Evolutionary conservation across 2,113 vertebrate genomes (phyloP), one percentile per base, ranked within the genome.

Genomic region (Cacatua alba): DNA sequence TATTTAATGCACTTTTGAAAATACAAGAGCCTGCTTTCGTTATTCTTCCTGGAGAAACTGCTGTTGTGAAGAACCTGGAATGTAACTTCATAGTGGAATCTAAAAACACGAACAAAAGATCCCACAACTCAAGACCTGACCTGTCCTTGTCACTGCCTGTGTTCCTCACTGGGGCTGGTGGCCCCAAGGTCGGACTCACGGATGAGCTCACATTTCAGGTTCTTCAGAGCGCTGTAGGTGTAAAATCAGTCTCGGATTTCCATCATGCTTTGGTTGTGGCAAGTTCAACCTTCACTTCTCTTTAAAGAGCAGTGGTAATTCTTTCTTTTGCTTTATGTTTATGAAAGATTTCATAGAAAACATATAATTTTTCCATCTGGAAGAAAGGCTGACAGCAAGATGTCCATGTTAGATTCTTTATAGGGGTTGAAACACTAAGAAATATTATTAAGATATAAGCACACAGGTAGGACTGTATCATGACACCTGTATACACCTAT

Each of bases 151-250:
- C 76, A 25, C 41, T 92, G 83, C 49, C 29, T 82, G 72, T 88
- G 13, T 49, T 88, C 48, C 44, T 79, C 37, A 2, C 33, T 77
- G 63, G 17, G 37, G 25, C 67, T 87, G n/a, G 46, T 94, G 82
- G 44, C 75, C 80, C 86, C 59, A 59, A 88, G 78, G 68, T 88
- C 1, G 2, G 35, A 86, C 81, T 94, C 57, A 29, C 46, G 5
- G 4, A 51, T 85, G 79, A 95, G 75, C 68, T 95, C 91, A 43
- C 18, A 49, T 95, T 95, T 96, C 87, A 88, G 82, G 90, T 95
- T 95, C 94, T 95, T 31, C 84, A 82, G 74, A 85, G 44, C 44
- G 25, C 53, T 82, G 9, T 94, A 59, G 67, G 63, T 91, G 53
- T 82, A 74, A 77, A 77, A 77, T 70, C 49, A 63, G 15, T 55